Evolutionary conservation across 2,888 invertebrate genomes (phyloP).

Genomic region (Tetragonula carbonaria): DNA sequence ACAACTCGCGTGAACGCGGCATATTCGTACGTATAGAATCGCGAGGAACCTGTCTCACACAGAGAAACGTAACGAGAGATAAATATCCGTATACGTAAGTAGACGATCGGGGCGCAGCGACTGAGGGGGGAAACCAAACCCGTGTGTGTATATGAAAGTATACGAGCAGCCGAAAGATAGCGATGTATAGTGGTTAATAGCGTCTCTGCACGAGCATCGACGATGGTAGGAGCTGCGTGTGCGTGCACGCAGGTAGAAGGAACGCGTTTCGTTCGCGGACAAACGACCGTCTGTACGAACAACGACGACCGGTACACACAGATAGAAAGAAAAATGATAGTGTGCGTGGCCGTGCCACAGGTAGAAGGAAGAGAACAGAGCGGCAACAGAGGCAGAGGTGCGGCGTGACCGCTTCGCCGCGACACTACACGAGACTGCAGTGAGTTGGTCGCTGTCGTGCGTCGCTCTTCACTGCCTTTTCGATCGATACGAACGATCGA

Average conservation of each 20-base stretch:
- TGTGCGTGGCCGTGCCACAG: conserved; percentile 55
- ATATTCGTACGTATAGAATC: not conserved
- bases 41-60: conserved; percentile 32
- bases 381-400: conserved; percentile 63
- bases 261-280: conserved; percentile 37
- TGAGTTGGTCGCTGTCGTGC: conserved; percentile 52
- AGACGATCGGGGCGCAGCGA: not conserved
- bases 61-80: conserved; percentile 3
- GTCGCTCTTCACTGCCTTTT: conserved; percentile 49
- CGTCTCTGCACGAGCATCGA: not conserved
- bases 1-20: not conserved
- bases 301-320: conserved; percentile 15
- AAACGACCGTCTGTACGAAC: conserved; percentile 30
- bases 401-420: conserved; percentile 64
- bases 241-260: conserved; percentile 48
- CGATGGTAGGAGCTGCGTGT: conserved; percentile 9
- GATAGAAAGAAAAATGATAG: conserved; percentile 31
- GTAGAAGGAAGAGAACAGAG: conserved; percentile 62
- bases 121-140: not conserved
- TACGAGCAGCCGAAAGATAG: conserved; percentile 18
- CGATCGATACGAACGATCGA: conserved; percentile 21
- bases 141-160: not conserved
- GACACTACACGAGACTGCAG: conserved; percentile 61
- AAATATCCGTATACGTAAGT: conserved; percentile 4
- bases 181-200: conserved; percentile 13